Evolutionary conservation across 2,797 vertebrate genomes (phyloP).

Genomic region (Smutsia gigantea): DNA sequence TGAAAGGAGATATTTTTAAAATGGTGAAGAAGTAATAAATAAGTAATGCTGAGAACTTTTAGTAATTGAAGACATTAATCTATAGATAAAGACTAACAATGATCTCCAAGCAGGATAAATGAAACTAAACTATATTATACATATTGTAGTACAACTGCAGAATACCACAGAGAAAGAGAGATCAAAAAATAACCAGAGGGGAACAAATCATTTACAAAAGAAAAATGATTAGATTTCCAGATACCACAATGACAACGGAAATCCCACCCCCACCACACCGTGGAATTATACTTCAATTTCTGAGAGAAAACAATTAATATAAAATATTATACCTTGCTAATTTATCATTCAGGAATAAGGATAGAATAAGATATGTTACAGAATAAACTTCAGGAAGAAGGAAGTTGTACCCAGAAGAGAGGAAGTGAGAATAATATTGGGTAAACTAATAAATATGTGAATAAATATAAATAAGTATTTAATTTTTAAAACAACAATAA

Average conservation of each 20-base stretch:
- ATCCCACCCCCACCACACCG: background rate
- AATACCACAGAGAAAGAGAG: background rate
- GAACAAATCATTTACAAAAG: background rate
- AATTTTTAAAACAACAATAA: background rate
- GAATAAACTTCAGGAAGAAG: slow-evolving; percentile 23
- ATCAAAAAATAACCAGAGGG: background rate
- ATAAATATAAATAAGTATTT: background rate
- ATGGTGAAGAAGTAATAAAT: background rate
- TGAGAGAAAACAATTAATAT: background rate
- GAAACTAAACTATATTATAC: background rate
- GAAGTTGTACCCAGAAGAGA: background rate
- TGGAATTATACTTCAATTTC: background rate
- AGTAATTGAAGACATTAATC: background rate
- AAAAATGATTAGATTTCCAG: background rate
- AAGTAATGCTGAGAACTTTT: background rate
- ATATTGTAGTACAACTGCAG: background rate
- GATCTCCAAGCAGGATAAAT: background rate
- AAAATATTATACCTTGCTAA: background rate
- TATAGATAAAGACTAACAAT: background rate
- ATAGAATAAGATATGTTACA: background rate
- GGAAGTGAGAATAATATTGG: background rate
- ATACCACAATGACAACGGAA: background rate
- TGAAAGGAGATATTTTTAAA: background rate
- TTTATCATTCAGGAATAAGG: background rate
- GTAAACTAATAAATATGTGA: background rate